A percentile compares a stretch with the other conserved stretches of the same genome.
phyloP scores from a whole-genome alignment of 2,888 invertebrate species.

The Allacma fusca region DNA sequence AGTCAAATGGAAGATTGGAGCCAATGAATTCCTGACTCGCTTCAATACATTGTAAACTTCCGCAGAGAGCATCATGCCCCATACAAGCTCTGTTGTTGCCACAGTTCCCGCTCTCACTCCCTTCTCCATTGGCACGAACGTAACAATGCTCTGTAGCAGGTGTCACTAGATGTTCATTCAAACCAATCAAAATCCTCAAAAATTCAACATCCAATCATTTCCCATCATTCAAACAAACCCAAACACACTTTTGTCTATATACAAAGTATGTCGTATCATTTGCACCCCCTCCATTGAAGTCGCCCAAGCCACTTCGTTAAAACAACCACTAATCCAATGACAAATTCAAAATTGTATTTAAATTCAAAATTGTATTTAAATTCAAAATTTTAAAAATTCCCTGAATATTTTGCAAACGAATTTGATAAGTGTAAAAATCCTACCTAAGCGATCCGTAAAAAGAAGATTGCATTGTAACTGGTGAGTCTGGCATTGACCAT shows the following conservation, averaged over 20 bases:
- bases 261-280: no score
- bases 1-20: constrained; percentile 13
- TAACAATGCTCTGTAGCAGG: constrained; percentile 66
- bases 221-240: no score
- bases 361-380: no score
- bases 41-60: constrained; percentile 92
- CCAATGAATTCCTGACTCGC: no score
- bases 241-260: no score
- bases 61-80: constrained; percentile 86
- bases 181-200: no score
- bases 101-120: constrained; percentile 94
- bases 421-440: not conserved
- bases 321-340: no score
- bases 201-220: no score
- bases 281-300: no score
- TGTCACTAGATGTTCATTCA: constrained; percentile 27
- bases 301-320: no score
- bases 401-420: not conserved
- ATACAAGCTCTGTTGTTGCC: constrained; percentile 88
- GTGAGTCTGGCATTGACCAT: constrained; percentile 89
- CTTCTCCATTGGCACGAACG: constrained; percentile 93
- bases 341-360: no score
- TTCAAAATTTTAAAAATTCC: no score
- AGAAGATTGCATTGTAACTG: constrained; percentile 88
- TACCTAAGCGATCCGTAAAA: constrained; percentile 80